phyloP scores from a whole-genome alignment of 2,113 vertebrate genomes.

The Mungos mungo region DNA sequence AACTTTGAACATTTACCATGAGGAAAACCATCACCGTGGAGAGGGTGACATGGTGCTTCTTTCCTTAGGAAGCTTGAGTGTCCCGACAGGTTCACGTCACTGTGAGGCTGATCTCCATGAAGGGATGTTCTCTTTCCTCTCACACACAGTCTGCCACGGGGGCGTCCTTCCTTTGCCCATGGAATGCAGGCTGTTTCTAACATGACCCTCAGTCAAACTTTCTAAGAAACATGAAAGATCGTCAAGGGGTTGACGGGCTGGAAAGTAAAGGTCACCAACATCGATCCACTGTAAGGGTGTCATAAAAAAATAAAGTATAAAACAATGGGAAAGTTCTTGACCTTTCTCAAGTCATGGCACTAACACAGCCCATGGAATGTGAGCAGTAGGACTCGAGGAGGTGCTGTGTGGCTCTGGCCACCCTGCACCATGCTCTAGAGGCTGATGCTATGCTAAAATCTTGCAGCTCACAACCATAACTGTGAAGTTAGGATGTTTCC shows the following conservation, averaged over 20 bases:
- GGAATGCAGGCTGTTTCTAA: background rate
- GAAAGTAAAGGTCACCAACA: background rate
- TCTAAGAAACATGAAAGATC: background rate
- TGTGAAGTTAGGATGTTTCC: background rate
- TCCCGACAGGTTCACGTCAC: slow-evolving; percentile 78
- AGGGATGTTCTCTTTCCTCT: slow-evolving; percentile 54
- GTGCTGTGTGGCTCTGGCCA: background rate
- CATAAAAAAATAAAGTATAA: background rate
- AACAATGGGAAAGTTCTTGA: background rate
- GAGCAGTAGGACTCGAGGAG: background rate
- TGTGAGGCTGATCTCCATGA: slow-evolving; percentile 81
- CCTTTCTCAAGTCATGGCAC: background rate
- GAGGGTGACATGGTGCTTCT: slow-evolving; percentile 61
- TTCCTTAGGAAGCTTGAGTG: slow-evolving; percentile 83
- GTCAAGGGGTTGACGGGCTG: background rate
- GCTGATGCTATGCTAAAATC: background rate
- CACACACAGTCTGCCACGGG: background rate
- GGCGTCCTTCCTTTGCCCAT: background rate
- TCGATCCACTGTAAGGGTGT: background rate
- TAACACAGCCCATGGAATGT: background rate
- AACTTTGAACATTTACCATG: slow-evolving; percentile 76
- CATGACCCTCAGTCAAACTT: background rate
- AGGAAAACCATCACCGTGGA: slow-evolving; percentile 69
- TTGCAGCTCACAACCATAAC: background rate
- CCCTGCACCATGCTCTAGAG: background rate